Evolutionary conservation across 2,113 vertebrate species (phyloP).

Genomic region (Silurus meridionalis): DNA sequence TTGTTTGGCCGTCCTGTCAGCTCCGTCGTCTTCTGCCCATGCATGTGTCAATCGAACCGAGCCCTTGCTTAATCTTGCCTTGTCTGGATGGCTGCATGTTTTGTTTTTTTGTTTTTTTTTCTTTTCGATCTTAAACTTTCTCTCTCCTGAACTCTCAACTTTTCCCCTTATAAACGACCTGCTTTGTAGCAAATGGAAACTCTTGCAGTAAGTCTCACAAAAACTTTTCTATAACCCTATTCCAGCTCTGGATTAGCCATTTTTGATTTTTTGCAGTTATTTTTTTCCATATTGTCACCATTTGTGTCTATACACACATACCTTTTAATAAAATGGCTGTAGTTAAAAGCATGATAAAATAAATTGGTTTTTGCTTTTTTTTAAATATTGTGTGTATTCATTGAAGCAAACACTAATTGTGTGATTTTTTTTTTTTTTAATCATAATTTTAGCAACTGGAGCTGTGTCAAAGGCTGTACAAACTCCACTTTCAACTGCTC

Average conservation of each 20-base stretch:
- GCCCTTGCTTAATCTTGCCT: slow-evolving; percentile 54
- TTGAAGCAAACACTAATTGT: slow-evolving; percentile 13
- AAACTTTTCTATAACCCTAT: slow-evolving; percentile 62
- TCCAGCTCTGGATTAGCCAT: not conserved
- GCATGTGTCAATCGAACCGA: slow-evolving; percentile 59
- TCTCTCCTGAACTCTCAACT: slow-evolving; percentile 81
- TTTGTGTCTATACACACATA: not conserved
- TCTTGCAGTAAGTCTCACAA: slow-evolving; percentile 97
- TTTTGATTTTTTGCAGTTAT: not conserved
- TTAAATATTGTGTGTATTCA: not conserved
- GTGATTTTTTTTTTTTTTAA: slow-evolving; percentile 14
- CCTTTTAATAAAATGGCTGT: not conserved
- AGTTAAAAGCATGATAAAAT: not conserved
- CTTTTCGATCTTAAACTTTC: slow-evolving; percentile 72
- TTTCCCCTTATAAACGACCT: slow-evolving; percentile 89
- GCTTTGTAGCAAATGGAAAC: slow-evolving; percentile 99
- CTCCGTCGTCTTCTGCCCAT: slow-evolving; percentile 25
- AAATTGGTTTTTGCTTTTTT: not conserved
- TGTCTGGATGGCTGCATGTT: slow-evolving; percentile 78
- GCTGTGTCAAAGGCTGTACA: slow-evolving; percentile 96
- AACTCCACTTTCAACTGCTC: slow-evolving; percentile 97
- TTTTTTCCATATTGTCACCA: not conserved
- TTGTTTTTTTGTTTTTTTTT: slow-evolving; percentile 63
- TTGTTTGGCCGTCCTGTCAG: slow-evolving; percentile 25
- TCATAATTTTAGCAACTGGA: slow-evolving; percentile 85